phyloP scores from a whole-genome alignment of 2,888 invertebrate genomes.

The Phyllotreta striolata region DNA sequence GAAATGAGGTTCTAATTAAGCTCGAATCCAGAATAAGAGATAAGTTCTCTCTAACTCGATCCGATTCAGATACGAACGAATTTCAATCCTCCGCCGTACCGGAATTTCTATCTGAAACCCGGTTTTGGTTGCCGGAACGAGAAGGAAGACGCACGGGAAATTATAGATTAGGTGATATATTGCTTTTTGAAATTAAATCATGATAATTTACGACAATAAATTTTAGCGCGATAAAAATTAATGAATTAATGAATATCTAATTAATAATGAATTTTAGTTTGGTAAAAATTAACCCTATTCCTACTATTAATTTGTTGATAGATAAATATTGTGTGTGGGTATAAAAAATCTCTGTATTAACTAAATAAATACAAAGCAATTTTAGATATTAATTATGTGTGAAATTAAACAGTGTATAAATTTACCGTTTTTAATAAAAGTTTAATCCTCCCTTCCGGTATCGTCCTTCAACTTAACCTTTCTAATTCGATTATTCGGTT shows the following conservation, averaged over 20 bases:
- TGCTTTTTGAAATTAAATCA: slow-evolving; percentile 13
- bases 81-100: slow-evolving; percentile 15
- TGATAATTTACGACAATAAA: slow-evolving; percentile 14
- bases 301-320: too few relatives aligned
- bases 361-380: too few relatives aligned
- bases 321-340: too few relatives aligned
- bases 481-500: slow-evolving; percentile 20
- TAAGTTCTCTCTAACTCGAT: slow-evolving; percentile 18
- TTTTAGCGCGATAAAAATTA: too few relatives aligned
- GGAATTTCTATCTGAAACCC: slow-evolving; percentile 20
- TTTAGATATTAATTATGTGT: too few relatives aligned
- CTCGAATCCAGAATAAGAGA: slow-evolving; percentile 17
- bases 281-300: too few relatives aligned
- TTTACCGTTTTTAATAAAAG: background rate
- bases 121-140: slow-evolving; percentile 15
- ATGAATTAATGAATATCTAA: too few relatives aligned
- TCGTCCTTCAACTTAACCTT: slow-evolving; percentile 16
- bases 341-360: too few relatives aligned
- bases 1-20: slow-evolving; percentile 21
- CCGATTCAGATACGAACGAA: slow-evolving; percentile 20
- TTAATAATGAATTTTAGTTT: too few relatives aligned
- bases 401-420: too few relatives aligned
- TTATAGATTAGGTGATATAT: slow-evolving; percentile 29
- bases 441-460: background rate
- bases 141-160: slow-evolving; percentile 24